Percentiles rank a stretch among this genome's conserved stretches.
phyloP scores from a whole-genome alignment of 2,113 vertebrate species.

The Symphodus melops region DNA sequence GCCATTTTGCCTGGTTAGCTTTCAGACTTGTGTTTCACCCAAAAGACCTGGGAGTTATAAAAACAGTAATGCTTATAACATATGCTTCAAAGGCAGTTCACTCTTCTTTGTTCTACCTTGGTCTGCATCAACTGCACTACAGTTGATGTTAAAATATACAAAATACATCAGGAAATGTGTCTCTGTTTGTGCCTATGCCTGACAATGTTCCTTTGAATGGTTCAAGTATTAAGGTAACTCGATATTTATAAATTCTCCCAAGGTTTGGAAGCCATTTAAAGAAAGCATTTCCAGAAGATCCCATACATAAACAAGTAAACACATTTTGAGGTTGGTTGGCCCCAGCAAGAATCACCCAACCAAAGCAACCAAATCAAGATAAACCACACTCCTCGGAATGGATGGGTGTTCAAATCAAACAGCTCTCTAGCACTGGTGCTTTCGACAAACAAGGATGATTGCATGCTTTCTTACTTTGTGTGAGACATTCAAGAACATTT shows the following conservation, averaged over 20 bases:
- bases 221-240: neutral
- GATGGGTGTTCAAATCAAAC: conserved; percentile 41
- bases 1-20: conserved; percentile 18
- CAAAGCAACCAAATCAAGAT: conserved; percentile 42
- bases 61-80: conserved; percentile 13
- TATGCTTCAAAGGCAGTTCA: neutral
- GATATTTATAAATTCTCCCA: neutral
- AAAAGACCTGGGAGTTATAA: neutral
- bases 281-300: conserved; percentile 10
- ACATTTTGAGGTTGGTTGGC: conserved; percentile 22
- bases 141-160: neutral
- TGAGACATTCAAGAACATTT: conserved; percentile 16
- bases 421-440: conserved; percentile 12
- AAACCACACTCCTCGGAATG: conserved; percentile 25
- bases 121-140: neutral
- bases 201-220: conserved; percentile 1
- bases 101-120: neutral
- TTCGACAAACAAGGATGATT: conserved; percentile 29
- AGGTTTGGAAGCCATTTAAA: neutral
- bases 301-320: conserved; percentile 9
- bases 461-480: conserved; percentile 28
- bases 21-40: neutral
- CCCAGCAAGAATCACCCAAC: conserved; percentile 16
- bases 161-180: neutral
- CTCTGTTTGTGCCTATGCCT: neutral